These are phyloP conservation scores for Tapera naevia DNA, from an alignment of 2,797 vertebrate genomes.

Conservation along the genomic window DNA sequence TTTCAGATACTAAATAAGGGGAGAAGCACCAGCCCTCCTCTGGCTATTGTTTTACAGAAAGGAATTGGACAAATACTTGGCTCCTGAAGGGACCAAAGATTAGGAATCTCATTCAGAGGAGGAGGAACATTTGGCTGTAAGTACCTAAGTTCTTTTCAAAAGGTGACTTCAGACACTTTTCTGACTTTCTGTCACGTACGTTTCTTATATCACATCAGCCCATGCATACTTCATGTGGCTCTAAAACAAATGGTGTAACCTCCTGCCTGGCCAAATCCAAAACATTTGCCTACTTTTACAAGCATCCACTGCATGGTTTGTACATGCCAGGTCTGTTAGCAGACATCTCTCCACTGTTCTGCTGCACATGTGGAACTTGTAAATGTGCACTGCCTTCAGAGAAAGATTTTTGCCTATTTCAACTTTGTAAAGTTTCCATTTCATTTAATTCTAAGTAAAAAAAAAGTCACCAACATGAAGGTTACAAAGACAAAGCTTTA, in stretches of 20 bases:
- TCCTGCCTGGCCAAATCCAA: neutral
- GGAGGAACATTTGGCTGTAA: neutral
- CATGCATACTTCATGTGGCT: fast-evolving
- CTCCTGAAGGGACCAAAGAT: neutral
- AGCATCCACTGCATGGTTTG: fast-evolving
- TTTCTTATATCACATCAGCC: neutral
- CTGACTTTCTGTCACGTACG: neutral
- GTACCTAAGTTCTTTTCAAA: neutral
- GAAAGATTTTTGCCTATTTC: neutral
- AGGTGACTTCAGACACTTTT: neutral
- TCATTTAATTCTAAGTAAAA: neutral
- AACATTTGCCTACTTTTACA: fast-evolving
- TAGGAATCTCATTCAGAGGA: neutral
- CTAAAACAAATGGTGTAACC: neutral
- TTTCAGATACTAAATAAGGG: neutral
- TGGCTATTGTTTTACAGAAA: neutral
- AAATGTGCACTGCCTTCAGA: neutral
- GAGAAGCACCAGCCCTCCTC: neutral
- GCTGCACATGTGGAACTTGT: neutral
- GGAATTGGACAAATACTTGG: neutral
- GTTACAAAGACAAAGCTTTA: neutral
- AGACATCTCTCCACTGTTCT: neutral
- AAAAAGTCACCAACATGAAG: neutral
- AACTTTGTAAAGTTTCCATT: neutral
- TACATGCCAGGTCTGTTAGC: neutral